These are phyloP conservation scores for Spilosoma lubricipeda DNA, from an alignment of 2,888 invertebrate genomes.

Conservation along the genomic window DNA sequence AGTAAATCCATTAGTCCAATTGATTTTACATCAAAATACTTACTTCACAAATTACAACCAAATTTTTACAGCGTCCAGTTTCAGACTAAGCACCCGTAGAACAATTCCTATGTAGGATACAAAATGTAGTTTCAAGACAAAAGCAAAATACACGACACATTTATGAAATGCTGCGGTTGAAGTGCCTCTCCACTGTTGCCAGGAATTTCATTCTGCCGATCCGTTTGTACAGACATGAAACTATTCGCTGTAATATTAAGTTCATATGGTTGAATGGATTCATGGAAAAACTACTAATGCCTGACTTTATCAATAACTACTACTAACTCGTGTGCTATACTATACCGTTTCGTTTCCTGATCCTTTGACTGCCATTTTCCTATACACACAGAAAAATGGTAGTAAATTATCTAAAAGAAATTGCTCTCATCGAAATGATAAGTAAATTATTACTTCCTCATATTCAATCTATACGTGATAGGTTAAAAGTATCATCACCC, in stretches of 20 bases:
- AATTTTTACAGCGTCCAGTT: background rate
- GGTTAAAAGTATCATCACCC: too few relatives aligned
- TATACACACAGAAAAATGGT: too few relatives aligned
- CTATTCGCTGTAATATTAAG: background rate
- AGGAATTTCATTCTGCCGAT: background rate
- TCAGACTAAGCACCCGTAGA: background rate
- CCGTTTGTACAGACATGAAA: background rate
- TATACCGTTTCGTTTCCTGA: too few relatives aligned
- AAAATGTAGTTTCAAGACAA: background rate
- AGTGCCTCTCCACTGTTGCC: background rate
- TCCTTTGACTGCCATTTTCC: too few relatives aligned
- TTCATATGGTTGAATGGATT: background rate
- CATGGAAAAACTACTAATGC: background rate
- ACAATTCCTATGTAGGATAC: background rate
- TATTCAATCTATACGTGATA: too few relatives aligned
- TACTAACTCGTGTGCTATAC: too few relatives aligned
- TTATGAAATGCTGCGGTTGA: background rate
- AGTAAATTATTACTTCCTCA: too few relatives aligned
- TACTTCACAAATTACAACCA: background rate
- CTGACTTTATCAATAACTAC: background rate
- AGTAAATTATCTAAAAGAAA: too few relatives aligned
- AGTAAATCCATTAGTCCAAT: too few relatives aligned
- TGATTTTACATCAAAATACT: too few relatives aligned
- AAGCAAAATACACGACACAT: background rate
- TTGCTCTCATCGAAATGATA: too few relatives aligned